Base-by-base conservation (phyloP, 2,888 invertebrate genomes). In the Venustoraphidia nigricollis region DNA sequence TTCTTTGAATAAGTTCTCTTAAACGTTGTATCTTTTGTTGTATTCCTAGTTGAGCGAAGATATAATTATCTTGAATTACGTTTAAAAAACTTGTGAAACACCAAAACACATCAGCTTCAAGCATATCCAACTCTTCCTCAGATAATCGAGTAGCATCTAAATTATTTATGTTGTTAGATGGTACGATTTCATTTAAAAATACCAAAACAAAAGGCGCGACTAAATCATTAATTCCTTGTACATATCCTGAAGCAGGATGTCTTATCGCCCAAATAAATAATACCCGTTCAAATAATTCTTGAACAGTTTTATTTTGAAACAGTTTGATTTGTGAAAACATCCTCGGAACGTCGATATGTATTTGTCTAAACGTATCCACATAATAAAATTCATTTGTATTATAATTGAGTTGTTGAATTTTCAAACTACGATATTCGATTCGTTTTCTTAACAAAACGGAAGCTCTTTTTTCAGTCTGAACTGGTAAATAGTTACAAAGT, bases 21-120 rank as follows among this genome's bases (percentile, higher is more conserved):
- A 95, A 72, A 61, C 90, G 89, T 64, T 86, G 86, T 17, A 95
- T 91, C 75, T 93, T 93, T 62, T 85, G 81, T 64, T 96, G 95
- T 61, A 95, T 96, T 46, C 95, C 95, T 51, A 95, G 83, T 72
- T 96, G 95, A 57, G 95, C 94, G 71, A 95, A 96, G 59, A 94
- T 96, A 65, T 96, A 95, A 69, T 95, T 94, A 67, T 95, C 93
- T 69, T 93, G 93, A 59, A 95, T 94, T 55, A 92, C 91, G 66
- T 95, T 94, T 47, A 96, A 74, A 59, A 96, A 85, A 64, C 91
- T 89, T n/a, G 90, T 88, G 52, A 93, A 76, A 65, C 93, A 93
- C 94, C 95, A 96, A 71, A 91, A 96, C 39, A 89, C 87, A 66
- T 95, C 95, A 0, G 96, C 93, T 68, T 96, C 96, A 41, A 96